These are phyloP conservation scores for Coendou prehensilis DNA, from an alignment of 2,797 vertebrate species.

Conservation along the genomic window DNA sequence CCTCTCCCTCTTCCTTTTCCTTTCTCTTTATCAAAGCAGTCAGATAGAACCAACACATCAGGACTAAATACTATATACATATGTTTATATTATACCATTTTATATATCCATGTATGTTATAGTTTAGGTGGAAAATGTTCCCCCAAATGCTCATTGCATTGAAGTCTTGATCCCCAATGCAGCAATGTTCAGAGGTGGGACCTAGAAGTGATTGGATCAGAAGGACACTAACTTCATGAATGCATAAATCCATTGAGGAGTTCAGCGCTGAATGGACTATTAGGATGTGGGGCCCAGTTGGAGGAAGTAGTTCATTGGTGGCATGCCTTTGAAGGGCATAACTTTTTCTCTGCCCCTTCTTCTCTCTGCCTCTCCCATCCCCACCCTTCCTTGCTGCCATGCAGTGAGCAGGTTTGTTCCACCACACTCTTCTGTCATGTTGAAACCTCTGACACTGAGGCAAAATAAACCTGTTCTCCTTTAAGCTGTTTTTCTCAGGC, in stretches of 20 bases:
- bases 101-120: neutral
- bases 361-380: neutral
- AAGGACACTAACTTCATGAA: neutral
- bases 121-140: neutral
- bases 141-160: neutral
- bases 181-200: neutral
- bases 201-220: neutral
- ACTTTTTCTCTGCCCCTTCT: neutral
- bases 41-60: constrained; percentile 23
- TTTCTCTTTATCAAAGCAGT: constrained; percentile 61
- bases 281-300: neutral
- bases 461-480: neutral
- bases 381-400: neutral
- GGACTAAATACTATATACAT: neutral
- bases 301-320: neutral
- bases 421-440: neutral
- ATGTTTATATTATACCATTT: neutral
- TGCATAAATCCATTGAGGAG: neutral
- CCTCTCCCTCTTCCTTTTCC: neutral
- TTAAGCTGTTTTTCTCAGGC: neutral
- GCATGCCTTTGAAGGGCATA: neutral
- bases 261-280: neutral
- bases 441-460: neutral
- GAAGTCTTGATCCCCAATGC: neutral
- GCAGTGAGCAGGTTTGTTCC: neutral